Evolutionary conservation across 2,797 vertebrate genomes (phyloP).

Genomic region (Alfaro cultratus): DNA sequence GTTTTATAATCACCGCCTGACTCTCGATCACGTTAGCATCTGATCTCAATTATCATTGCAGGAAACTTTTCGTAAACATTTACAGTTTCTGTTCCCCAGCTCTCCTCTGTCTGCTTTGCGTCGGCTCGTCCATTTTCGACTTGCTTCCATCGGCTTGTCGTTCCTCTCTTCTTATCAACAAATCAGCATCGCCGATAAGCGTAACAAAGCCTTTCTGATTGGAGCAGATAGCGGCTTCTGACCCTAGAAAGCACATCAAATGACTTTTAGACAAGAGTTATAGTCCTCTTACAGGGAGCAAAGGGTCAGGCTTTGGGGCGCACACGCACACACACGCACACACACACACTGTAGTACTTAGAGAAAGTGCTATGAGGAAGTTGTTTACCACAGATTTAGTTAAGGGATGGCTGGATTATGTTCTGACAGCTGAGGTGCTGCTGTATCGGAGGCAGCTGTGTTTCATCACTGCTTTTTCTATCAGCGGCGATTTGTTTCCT

Average conservation of each 20-base stretch:
- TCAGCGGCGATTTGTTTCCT: neutral
- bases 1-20: neutral
- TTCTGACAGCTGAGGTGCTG: conserved; percentile 48
- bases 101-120: neutral
- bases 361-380: conserved; percentile 59
- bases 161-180: conserved; percentile 13
- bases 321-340: conserved; percentile 31
- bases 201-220: conserved; percentile 28
- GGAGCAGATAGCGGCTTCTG: conserved; percentile 29
- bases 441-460: conserved; percentile 50
- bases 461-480: conserved; percentile 6
- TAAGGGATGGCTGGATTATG: conserved; percentile 58
- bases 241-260: conserved; percentile 52
- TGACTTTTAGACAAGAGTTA: conserved; percentile 63
- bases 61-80: conserved; percentile 16
- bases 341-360: conserved; percentile 40
- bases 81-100: neutral
- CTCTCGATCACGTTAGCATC: neutral
- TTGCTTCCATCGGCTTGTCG: conserved; percentile 12
- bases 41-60: conserved; percentile 11
- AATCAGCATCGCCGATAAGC: conserved; percentile 24
- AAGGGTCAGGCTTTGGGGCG: conserved; percentile 53
- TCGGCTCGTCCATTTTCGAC: neutral
- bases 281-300: conserved; percentile 67
- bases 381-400: conserved; percentile 65